A percentile compares a stretch with the other conserved stretches of the same genome.
These are phyloP conservation scores for Strigamia crassipes DNA, from an alignment of 2,888 invertebrate species.

Conservation along the genomic window DNA sequence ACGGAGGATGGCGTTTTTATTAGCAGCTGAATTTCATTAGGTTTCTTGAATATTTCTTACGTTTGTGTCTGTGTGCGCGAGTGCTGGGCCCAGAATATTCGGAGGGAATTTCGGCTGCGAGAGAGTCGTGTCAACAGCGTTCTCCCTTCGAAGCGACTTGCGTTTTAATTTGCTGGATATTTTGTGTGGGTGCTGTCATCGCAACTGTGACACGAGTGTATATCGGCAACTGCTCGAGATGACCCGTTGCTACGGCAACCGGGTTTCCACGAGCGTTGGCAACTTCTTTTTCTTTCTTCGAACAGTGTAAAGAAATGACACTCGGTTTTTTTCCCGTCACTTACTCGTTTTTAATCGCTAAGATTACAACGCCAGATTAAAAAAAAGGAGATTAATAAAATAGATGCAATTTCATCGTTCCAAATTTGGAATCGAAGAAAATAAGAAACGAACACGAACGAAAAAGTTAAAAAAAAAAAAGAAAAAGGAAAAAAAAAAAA, in stretches of 20 bases:
- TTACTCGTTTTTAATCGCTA: conserved; percentile 14
- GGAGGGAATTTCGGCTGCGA: not conserved
- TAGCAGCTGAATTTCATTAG: conserved; percentile 33
- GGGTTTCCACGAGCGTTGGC: conserved; percentile 1
- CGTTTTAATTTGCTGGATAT: conserved; percentile 6
- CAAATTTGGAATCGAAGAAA: not conserved
- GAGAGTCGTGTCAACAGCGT: conserved; percentile 3
- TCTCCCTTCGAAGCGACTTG: not conserved
- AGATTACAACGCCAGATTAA: not conserved
- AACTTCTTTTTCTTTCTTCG: not conserved
- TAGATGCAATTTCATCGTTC: not conserved
- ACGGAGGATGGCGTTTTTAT: not conserved
- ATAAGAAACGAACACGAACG: not conserved
- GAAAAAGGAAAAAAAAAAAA: no score
- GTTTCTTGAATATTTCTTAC: conserved; percentile 29
- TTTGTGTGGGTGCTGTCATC: conserved; percentile 21
- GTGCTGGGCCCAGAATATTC: conserved; percentile 14
- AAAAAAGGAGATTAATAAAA: not conserved
- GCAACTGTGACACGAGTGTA: conserved; percentile 16
- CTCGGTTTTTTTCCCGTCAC: not conserved
- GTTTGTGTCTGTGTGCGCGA: not conserved
- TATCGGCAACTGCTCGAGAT: conserved; percentile 6
- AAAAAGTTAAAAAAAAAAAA: no score
- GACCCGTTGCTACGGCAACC: not conserved
- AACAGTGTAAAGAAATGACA: not conserved